Evolutionary conservation across 2,113 vertebrate genomes (phyloP).

Genomic region (Australoheros scitulus): DNA sequence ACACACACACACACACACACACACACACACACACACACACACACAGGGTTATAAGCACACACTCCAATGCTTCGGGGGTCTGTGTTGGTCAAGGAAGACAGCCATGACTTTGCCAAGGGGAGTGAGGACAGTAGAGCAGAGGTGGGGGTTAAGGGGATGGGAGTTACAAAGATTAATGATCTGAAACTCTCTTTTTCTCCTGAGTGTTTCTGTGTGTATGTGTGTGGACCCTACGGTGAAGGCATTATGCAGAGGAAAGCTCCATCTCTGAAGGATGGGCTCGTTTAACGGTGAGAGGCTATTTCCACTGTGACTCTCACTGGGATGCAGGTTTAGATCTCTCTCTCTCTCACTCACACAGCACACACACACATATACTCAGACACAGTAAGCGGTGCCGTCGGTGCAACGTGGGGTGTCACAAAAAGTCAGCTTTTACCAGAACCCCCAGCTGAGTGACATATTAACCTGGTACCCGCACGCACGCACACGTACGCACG

Average conservation of each 20-base stretch:
- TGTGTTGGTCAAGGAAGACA: slow-evolving; percentile 64
- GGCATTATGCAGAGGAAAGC: slow-evolving; percentile 64
- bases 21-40: neutral
- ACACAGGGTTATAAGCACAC: slow-evolving; percentile 11
- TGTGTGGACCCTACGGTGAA: slow-evolving; percentile 29
- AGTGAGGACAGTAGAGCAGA: slow-evolving; percentile 45
- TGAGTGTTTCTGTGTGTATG: slow-evolving; percentile 10
- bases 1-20: neutral
- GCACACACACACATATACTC: slow-evolving; percentile 1
- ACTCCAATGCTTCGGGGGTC: slow-evolving; percentile 9
- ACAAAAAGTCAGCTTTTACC: slow-evolving; percentile 53
- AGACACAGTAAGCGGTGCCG: slow-evolving; percentile 34
- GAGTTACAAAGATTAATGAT: slow-evolving; percentile 73
- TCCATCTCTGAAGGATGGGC: slow-evolving; percentile 56
- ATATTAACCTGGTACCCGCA: slow-evolving; percentile 54
- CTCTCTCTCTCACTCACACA: neutral
- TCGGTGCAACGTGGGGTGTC: slow-evolving; percentile 48
- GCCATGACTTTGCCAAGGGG: slow-evolving; percentile 76
- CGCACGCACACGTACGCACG: neutral
- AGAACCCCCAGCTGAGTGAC: slow-evolving; percentile 57
- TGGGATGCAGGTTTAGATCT: slow-evolving; percentile 44
- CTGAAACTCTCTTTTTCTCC: slow-evolving; percentile 55
- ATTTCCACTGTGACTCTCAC: slow-evolving; percentile 53
- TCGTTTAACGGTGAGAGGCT: slow-evolving; percentile 63
- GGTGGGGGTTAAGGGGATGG: slow-evolving; percentile 36